A percentile compares a stretch with the other conserved stretches of the same genome.
Conservation (phyloP, 1,140 invertebrate genomes). For the Aricia agestis region DNA sequence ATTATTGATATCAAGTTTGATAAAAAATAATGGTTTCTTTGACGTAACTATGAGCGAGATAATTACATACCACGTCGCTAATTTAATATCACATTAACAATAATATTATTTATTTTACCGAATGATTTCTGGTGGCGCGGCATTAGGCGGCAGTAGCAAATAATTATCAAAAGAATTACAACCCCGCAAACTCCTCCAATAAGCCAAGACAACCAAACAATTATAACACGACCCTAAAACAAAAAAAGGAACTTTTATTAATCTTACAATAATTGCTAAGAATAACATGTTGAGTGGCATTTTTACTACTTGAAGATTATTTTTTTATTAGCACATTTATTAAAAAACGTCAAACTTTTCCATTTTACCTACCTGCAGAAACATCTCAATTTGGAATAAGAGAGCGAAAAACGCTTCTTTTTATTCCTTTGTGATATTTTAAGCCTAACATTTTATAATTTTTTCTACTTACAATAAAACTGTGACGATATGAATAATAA, state of each 20-base stretch:
- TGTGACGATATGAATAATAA: neutral
- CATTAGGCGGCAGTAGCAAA: constrained; percentile 76
- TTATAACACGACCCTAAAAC: constrained; percentile 71
- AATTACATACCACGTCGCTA: neutral
- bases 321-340: constrained; percentile 20
- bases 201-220: constrained; percentile 76
- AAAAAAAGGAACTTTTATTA: constrained; percentile 32
- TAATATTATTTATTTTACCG: constrained; percentile 52
- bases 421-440: constrained; percentile 49
- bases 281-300: neutral
- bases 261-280: neutral
- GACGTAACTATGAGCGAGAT: neutral
- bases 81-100: neutral
- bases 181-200: constrained; percentile 72
- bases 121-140: constrained; percentile 75
- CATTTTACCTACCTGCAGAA: constrained; percentile 58
- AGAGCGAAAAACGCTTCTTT: constrained; percentile 57
- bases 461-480: constrained; percentile 22
- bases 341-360: constrained; percentile 44
- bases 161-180: constrained; percentile 71
- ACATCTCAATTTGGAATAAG: constrained; percentile 68
- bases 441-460: constrained; percentile 58
- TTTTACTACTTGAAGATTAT: no score
- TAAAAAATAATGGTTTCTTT: neutral
- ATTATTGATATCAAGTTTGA: neutral